These are phyloP conservation scores for Callithrix jacchus DNA, from an alignment of 2,113 vertebrate species.

Conservation along the genomic window DNA sequence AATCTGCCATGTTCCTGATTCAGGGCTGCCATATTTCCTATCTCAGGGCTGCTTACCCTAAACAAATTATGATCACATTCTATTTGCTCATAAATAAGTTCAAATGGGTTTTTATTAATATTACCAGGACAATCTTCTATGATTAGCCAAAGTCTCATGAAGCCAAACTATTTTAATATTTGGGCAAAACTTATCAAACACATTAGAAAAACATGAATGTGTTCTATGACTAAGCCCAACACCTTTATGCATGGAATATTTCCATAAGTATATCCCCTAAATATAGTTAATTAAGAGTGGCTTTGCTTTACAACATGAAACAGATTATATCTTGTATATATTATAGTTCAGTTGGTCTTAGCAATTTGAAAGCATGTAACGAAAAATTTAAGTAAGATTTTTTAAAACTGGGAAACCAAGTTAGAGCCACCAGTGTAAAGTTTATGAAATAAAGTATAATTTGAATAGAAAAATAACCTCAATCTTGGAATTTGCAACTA, in stretches of 20 bases:
- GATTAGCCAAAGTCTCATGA: neutral
- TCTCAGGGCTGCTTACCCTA: neutral
- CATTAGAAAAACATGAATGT: neutral
- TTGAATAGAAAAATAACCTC: neutral
- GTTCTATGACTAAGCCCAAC: neutral
- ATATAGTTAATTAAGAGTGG: neutral
- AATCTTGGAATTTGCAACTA: neutral
- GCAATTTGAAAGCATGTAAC: neutral
- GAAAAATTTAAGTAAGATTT: neutral
- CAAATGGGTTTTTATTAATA: neutral
- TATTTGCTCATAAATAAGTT: neutral
- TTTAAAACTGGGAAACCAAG: neutral
- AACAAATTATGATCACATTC: neutral
- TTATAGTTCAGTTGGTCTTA: neutral
- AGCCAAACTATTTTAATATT: neutral
- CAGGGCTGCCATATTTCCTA: neutral
- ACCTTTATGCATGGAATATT: rapidly evolving
- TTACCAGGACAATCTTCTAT: neutral
- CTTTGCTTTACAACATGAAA: neutral
- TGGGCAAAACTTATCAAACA: neutral
- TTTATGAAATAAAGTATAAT: neutral
- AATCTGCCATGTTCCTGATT: neutral
- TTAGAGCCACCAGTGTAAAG: neutral
- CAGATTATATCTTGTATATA: neutral
- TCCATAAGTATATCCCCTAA: neutral